These are phyloP conservation scores for Busseola fusca DNA, from an alignment of 2,888 invertebrate species.

Conservation along the genomic window DNA sequence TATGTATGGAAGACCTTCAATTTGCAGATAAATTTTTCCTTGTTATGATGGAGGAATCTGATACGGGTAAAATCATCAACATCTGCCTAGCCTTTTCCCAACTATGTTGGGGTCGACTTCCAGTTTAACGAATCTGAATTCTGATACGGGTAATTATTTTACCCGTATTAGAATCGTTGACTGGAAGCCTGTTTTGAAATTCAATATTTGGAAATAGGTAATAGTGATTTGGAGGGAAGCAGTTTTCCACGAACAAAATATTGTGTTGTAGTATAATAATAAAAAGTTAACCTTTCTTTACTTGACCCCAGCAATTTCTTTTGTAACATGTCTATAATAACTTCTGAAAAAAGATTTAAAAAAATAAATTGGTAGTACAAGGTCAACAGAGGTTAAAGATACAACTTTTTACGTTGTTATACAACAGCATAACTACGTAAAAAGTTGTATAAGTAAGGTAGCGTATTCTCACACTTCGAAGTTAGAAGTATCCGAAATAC, in stretches of 20 bases:
- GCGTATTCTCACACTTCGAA: constrained; percentile 22
- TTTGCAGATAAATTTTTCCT: neutral
- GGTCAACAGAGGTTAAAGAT: neutral
- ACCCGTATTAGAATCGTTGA: no score
- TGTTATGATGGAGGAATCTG: neutral
- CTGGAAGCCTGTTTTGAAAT: neutral
- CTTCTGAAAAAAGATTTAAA: neutral
- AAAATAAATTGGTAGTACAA: neutral
- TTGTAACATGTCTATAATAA: neutral
- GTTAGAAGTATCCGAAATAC: constrained; percentile 6
- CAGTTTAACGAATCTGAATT: no score
- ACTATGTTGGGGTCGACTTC: no score
- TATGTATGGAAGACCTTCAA: constrained; percentile 15
- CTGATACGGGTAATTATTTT: no score
- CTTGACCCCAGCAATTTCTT: neutral
- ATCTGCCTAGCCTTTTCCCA: no score
- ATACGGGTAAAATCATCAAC: neutral
- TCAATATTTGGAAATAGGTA: neutral
- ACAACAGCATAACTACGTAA: constrained; percentile 14
- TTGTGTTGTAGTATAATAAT: neutral
- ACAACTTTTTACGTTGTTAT: neutral
- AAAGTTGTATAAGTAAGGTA: constrained; percentile 15
- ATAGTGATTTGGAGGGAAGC: neutral
- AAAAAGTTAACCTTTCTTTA: neutral
- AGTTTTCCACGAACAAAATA: neutral